Base-by-base conservation (phyloP, 2,797 vertebrate genomes). In the Smutsia gigantea region DNA sequence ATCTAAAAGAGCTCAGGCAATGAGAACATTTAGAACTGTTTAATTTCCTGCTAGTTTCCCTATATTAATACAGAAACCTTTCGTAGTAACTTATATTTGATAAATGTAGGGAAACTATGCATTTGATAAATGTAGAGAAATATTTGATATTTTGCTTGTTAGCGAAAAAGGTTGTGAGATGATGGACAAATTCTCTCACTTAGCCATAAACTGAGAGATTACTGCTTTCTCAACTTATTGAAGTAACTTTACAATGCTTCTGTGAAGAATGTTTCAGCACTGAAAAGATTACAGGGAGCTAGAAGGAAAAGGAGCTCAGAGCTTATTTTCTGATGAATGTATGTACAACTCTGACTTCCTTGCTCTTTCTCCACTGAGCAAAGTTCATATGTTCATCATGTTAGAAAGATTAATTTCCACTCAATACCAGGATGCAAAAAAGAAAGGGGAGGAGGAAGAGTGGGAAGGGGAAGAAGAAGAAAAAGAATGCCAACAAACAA, bases 331-430 rank as follows among this genome's bases (percentile, higher is more conserved):
- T 74, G 3, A 6, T 61, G 37, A 79, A 68, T 39, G 4, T 42
- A 39, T 17, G n/a, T 46, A 25, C 12, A 93, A 59, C n/a, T 91
- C 88, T 57, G 39, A 87, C 34, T 55, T 78, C 25, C 34, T 91
- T 89, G 13, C 23, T 92, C 17, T 68, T 86, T 88, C 42, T 79
- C n/a, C 29, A 63, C 18, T 59, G 75, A 84, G n/a, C 34, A 87
- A 93, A 77, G 19, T 51, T 57, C 63, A 49, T 63, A n/a, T 84
- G 57, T 55, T 74, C 27, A 63, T 89, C 27, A 23, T 7, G 4
- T 71, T 74, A 87, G 69, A 95, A 90, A 39, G 55, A 69, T 23
- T 31, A 64, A 78, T 12, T 89, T 89, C 83, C 18, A 46, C 15
- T 37, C 21, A 79, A 34, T 29, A 75, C 51, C 17, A 34, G 9